Conservation (phyloP, 1,140 invertebrate species). For the Rhizoglyphus robini region DNA sequence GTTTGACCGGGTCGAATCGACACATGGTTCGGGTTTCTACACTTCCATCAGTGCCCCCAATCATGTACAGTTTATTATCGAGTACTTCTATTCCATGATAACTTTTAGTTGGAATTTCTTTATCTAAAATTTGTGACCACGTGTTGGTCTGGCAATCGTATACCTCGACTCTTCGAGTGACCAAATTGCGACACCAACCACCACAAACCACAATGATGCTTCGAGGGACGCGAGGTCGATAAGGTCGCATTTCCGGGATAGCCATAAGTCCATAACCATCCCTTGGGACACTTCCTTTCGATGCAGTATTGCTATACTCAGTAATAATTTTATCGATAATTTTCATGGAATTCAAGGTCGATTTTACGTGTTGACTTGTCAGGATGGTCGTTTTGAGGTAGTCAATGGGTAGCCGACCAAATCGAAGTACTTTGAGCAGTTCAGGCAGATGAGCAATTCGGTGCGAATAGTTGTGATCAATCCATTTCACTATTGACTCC, state of each 20-base stretch:
- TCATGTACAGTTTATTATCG: constrained; percentile 53
- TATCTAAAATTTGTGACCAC: constrained; percentile 36
- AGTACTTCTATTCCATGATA: constrained; percentile 57
- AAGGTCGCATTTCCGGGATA: no score
- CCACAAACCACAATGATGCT: constrained; percentile 49
- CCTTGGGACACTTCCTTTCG: no score
- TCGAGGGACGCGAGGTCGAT: neutral
- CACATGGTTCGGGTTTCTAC: constrained; percentile 53
- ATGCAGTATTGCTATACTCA: no score
- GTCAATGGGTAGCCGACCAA: no score
- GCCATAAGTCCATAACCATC: neutral
- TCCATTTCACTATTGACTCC: neutral
- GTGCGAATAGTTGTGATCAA: no score
- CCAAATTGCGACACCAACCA: constrained; percentile 54
- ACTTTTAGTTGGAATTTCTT: constrained; percentile 35
- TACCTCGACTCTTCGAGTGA: constrained; percentile 56
- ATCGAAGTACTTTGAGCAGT: no score
- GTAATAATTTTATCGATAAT: no score
- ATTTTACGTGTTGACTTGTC: no score
- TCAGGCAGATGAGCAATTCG: no score
- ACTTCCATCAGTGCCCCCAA: constrained; percentile 56
- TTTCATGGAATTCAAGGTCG: no score
- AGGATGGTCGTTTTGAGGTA: no score
- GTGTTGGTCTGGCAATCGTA: constrained; percentile 61
- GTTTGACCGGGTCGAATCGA: constrained; percentile 45